These are phyloP conservation scores for Augochlora pura DNA, from an alignment of 1,140 invertebrate genomes.

Conservation along the genomic window DNA sequence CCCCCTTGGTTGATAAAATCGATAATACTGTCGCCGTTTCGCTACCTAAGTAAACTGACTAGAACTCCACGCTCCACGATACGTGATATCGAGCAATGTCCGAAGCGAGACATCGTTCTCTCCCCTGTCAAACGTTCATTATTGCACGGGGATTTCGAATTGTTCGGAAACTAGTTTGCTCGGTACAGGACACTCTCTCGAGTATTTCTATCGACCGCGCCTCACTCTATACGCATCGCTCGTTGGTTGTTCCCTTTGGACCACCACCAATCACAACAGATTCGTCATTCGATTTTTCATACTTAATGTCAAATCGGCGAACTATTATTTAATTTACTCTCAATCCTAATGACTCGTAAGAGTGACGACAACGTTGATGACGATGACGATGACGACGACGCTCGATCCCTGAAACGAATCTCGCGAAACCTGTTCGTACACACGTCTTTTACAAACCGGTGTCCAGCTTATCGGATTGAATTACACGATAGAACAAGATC, in stretches of 20 bases:
- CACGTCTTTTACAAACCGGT: constrained; percentile 9
- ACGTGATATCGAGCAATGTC: background rate
- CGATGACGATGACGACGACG: too few relatives aligned
- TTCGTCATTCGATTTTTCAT: background rate
- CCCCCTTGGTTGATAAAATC: constrained; percentile 62
- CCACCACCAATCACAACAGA: background rate
- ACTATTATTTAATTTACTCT: background rate
- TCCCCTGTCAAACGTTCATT: constrained; percentile 29
- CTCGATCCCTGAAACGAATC: background rate
- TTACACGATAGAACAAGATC: constrained; percentile 3
- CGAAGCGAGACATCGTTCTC: background rate
- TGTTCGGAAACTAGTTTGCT: constrained; percentile 18
- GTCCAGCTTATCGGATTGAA: background rate
- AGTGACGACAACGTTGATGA: too few relatives aligned
- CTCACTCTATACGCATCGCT: constrained; percentile 18
- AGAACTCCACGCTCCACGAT: too few relatives aligned
- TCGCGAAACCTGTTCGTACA: constrained; percentile 28
- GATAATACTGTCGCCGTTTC: constrained; percentile 63
- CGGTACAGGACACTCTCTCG: constrained; percentile 4
- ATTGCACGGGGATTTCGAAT: constrained; percentile 15
- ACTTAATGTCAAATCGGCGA: too few relatives aligned
- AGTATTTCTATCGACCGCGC: constrained; percentile 45
- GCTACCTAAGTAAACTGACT: constrained; percentile 15
- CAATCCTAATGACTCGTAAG: background rate
- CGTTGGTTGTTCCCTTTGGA: constrained; percentile 15